Percentiles rank a stretch among this genome's conserved stretches.
Evolutionary conservation across 2,797 vertebrate species (phyloP).

Genomic region (Argya squamiceps): DNA sequence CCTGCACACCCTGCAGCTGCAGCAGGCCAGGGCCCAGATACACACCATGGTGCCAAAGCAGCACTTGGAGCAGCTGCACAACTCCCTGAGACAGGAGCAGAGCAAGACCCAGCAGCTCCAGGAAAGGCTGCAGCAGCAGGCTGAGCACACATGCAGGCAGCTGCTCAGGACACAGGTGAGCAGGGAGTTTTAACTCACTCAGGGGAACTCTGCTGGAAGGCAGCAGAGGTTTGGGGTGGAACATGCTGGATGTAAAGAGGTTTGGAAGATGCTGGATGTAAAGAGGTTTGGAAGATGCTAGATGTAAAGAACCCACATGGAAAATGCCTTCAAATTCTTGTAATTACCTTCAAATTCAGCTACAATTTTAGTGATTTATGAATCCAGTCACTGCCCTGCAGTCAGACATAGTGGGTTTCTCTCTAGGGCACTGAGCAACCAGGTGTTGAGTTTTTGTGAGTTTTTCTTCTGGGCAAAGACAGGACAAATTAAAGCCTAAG

Average conservation of each 20-base stretch:
- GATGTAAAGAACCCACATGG: fast-evolving
- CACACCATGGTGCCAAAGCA: constrained; percentile 53
- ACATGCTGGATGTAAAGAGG: neutral
- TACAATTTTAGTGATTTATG: neutral
- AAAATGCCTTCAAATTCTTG: neutral
- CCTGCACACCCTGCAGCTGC: constrained; percentile 72
- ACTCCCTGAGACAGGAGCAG: constrained; percentile 73
- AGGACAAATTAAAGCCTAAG: neutral
- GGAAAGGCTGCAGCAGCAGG: constrained; percentile 71
- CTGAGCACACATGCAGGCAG: constrained; percentile 74
- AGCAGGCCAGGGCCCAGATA: constrained; percentile 72
- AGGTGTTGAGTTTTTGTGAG: neutral
- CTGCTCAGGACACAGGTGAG: constrained; percentile 80
- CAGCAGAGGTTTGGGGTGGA: neutral
- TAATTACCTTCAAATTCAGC: neutral
- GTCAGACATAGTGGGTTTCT: neutral
- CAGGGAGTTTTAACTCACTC: neutral
- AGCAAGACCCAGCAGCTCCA: constrained; percentile 74
- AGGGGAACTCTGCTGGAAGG: neutral
- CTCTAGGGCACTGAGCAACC: neutral
- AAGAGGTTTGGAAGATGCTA: too few species aligned
- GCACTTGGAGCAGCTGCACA: constrained; percentile 68
- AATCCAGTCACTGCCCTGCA: neutral
- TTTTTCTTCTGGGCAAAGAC: neutral
- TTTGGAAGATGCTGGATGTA: too few species aligned